These are phyloP conservation scores for Allolobophora icterica DNA, from an alignment of 2,888 invertebrate genomes.

Conservation along the genomic window DNA sequence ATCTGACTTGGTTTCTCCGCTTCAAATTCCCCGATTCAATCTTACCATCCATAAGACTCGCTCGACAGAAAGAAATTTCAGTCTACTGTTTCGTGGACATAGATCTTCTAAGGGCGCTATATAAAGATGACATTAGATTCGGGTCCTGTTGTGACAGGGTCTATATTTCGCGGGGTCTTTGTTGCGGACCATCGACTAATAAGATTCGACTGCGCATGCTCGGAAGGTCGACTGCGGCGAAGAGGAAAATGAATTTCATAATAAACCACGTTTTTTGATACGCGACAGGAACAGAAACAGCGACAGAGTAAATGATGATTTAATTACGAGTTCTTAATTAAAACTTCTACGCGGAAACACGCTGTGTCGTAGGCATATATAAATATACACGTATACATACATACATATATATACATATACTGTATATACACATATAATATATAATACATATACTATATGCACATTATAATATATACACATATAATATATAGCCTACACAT, in stretches of 20 bases:
- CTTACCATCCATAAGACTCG: background rate
- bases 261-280: background rate
- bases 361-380: background rate
- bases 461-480: too few relatives aligned
- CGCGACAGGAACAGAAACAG: background rate
- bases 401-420: background rate
- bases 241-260: background rate
- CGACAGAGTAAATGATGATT: conserved; percentile 11
- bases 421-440: background rate
- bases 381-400: too few relatives aligned
- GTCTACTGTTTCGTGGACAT: background rate
- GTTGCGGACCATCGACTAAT: background rate
- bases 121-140: background rate
- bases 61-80: background rate
- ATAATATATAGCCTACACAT: too few relatives aligned
- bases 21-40: too few relatives aligned
- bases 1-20: too few relatives aligned
- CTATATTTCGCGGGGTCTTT: background rate
- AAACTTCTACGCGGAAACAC: background rate
- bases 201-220: background rate
- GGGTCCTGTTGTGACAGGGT: background rate
- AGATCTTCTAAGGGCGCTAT: background rate
- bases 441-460: too few relatives aligned
- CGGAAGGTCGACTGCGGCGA: background rate
- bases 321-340: background rate